These are phyloP conservation scores for Drosophila bifasciata DNA, from an alignment of 1,140 invertebrate species.

Conservation along the genomic window DNA sequence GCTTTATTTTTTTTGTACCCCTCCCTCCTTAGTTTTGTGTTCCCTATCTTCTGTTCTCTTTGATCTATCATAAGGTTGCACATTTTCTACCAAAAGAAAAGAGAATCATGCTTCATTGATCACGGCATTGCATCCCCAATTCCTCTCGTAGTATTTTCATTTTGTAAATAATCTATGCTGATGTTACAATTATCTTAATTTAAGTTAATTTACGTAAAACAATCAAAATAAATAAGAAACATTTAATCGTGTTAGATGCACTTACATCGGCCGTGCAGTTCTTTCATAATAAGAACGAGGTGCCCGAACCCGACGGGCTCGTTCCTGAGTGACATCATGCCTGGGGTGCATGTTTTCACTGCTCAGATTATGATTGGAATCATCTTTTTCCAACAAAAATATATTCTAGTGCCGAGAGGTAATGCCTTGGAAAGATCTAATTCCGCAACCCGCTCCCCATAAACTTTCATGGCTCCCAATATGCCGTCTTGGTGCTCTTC, in stretches of 20 bases:
- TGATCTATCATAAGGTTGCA: constrained; percentile 39
- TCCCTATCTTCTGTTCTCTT: not conserved
- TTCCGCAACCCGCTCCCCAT: too few relatives aligned
- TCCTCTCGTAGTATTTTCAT: constrained; percentile 77
- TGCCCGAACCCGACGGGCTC: too few relatives aligned
- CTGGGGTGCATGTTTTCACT: too few relatives aligned
- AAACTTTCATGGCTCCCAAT: too few relatives aligned
- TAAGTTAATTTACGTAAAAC: constrained; percentile 79
- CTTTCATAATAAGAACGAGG: too few relatives aligned
- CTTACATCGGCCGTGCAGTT: too few relatives aligned
- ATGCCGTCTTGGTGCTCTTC: too few relatives aligned
- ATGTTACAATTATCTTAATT: constrained; percentile 75
- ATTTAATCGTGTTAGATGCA: not conserved
- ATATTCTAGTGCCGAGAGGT: too few relatives aligned
- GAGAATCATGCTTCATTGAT: constrained; percentile 43
- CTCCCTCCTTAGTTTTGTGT: constrained; percentile 27
- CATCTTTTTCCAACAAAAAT: too few relatives aligned
- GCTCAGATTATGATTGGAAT: too few relatives aligned
- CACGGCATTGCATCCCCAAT: constrained; percentile 51
- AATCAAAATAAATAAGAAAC: constrained; percentile 61
- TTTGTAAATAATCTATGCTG: constrained; percentile 78
- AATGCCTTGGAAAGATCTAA: too few relatives aligned
- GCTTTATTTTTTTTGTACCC: constrained; percentile 9
- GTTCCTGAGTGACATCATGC: too few relatives aligned
- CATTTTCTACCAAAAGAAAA: constrained; percentile 25